A percentile compares a stretch with the other conserved stretches of the same genome.
phyloP scores from a whole-genome alignment of 1,140 invertebrate species.

The Drosophila eugracilis region DNA sequence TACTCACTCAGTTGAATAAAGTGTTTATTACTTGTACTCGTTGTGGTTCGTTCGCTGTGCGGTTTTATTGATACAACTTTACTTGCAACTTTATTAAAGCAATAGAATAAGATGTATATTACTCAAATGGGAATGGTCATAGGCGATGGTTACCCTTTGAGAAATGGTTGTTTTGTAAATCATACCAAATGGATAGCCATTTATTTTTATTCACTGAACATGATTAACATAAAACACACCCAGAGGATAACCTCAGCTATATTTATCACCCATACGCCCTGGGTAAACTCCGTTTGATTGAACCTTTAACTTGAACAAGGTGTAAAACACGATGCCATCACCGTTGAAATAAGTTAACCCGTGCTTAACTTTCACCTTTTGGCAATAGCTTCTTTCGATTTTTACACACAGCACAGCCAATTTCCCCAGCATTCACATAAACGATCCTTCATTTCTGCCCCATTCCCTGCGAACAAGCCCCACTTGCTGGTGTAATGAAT shows the following conservation, averaged over 20 bases:
- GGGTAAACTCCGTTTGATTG: not conserved
- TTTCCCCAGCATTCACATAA: constrained; percentile 32
- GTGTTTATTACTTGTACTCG: not conserved
- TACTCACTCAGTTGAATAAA: constrained; percentile 10
- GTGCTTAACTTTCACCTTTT: constrained; percentile 1
- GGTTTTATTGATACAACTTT: not conserved
- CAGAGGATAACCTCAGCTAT: not conserved
- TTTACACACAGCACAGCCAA: constrained; percentile 13
- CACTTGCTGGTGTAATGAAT: constrained; percentile 46
- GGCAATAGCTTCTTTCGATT: constrained; percentile 12
- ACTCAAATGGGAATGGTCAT: not conserved
- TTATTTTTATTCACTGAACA: not conserved
- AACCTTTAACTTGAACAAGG: constrained; percentile 1
- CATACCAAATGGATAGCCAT: not conserved
- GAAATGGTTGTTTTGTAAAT: not conserved
- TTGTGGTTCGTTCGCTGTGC: not conserved
- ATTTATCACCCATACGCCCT: constrained; percentile 11
- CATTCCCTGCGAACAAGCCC: not conserved
- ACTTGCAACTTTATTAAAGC: not conserved
- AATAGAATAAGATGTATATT: not conserved
- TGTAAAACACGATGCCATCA: not conserved
- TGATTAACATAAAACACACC: not conserved
- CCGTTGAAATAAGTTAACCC: not conserved
- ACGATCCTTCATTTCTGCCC: constrained; percentile 7
- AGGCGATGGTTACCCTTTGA: not conserved